Base-by-base conservation (phyloP, 2,797 vertebrate genomes). In the Babyrousa celebensis region DNA sequence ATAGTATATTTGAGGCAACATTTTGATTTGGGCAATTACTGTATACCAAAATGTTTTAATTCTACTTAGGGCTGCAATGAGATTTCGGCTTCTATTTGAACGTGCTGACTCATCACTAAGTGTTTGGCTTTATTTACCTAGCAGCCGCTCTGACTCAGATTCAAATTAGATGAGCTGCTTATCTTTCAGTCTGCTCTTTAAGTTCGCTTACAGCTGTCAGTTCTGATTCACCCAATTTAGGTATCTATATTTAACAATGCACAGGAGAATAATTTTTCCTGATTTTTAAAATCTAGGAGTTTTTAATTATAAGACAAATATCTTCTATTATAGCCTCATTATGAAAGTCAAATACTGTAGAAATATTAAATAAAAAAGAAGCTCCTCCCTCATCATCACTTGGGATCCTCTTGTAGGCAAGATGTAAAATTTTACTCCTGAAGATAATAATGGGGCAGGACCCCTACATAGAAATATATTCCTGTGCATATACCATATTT, bases 41-140 rank as follows among this genome's bases (percentile, higher is more conserved):
- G 14, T 40, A 27, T 29, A 75, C 5, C 20, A 85, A 89, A 71
- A 56, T 82, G 77, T 71, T 67, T 60, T 83, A 62, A 72, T 52
- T 78, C 40, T 36, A 86, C 12, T 74, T 89, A 71, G 68, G 63
- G 87, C 77, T 32, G 3, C 60, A 89, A 0, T 68, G 9, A 63
- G n/a, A 29, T 2, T 74, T 85, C 75, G 43, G 52, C 7, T 86
- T 90, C 32, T 83, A 25, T 92, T 92, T 95, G 63, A 56, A 54
- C 77, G 62, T 74, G 5, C 10, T 14, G 56, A 15, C 5, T 67
- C 15, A 32, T 54, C 48, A 36, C 32, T 15, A 79, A 58, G 6
- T 58, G 10, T 14, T 20, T 14, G 2, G 4, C n/a, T 36, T 83
- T 82, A 20, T 8, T 72, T 5, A 58, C n/a, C 14, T 71, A 25